phyloP scores from a whole-genome alignment of 2,797 vertebrate genomes.

The Apogon talboti region DNA sequence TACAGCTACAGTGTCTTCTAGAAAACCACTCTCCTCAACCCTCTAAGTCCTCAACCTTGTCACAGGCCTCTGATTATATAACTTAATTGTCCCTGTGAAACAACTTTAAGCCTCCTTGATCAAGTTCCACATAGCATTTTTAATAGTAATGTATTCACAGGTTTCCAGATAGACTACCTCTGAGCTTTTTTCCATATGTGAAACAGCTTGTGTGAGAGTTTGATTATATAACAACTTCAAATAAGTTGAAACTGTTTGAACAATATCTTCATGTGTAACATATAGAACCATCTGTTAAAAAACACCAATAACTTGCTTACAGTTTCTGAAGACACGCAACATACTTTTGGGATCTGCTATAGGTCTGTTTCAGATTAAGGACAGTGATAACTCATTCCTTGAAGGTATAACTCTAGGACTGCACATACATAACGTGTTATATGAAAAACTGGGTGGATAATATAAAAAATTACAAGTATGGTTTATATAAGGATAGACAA shows the following conservation, averaged over 20 bases:
- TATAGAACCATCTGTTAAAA: conserved; percentile 26
- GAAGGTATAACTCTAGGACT: background rate
- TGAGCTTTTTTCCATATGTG: conserved; percentile 29
- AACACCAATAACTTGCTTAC: conserved; percentile 2
- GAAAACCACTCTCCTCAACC: conserved; percentile 8
- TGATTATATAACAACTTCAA: conserved; percentile 38
- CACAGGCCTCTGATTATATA: conserved; percentile 27
- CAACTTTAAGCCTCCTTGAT: conserved; percentile 26
- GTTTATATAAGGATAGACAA: background rate
- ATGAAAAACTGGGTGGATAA: background rate
- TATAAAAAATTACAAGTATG: background rate
- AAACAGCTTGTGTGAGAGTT: conserved; percentile 27
- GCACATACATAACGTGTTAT: conserved; percentile 5
- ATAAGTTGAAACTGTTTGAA: conserved; percentile 24
- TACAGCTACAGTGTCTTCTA: background rate
- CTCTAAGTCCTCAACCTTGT: conserved; percentile 10
- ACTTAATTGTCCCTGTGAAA: conserved; percentile 29
- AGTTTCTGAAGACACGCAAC: conserved; percentile 16
- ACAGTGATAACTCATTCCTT: conserved; percentile 18
- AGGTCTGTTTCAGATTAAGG: conserved; percentile 34
- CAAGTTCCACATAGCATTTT: conserved; percentile 13
- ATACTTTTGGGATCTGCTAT: conserved; percentile 4
- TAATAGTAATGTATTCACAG: conserved; percentile 24
- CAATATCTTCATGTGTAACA: conserved; percentile 10
- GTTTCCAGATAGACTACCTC: conserved; percentile 22